phyloP scores from a whole-genome alignment of 2,113 vertebrate genomes.

The Scopus umbretta region DNA sequence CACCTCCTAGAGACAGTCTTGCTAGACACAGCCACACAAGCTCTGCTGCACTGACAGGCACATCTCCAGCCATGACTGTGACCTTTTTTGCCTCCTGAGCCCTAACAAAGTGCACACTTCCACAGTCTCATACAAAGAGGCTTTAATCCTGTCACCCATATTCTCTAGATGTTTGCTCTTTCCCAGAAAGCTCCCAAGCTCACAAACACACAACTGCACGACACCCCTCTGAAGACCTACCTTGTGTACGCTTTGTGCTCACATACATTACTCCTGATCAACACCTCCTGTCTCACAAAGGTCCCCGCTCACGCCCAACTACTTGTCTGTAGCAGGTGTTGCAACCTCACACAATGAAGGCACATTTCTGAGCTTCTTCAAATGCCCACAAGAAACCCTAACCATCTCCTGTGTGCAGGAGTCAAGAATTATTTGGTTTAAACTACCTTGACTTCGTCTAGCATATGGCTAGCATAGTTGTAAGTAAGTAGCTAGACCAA shows the following conservation, averaged over 20 bases:
- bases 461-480: neutral
- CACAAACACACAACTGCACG: neutral
- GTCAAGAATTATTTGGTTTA: neutral
- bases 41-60: neutral
- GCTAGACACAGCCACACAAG: neutral
- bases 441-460: neutral
- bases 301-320: neutral
- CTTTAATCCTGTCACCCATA: neutral
- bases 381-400: neutral
- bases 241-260: fast-evolving
- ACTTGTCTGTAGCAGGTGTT: neutral
- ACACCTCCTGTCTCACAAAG: neutral
- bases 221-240: fast-evolving
- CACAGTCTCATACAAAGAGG: neutral
- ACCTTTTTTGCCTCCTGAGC: neutral
- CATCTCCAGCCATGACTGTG: neutral
- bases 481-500: neutral
- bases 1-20: neutral
- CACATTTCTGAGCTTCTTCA: neutral
- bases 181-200: neutral
- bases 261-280: too few relatives aligned
- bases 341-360: neutral
- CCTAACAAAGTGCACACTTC: neutral
- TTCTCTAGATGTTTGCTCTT: neutral
- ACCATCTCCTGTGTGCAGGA: neutral